These are phyloP conservation scores for Antechinus flavipes DNA, from an alignment of 2,113 vertebrate genomes.

Conservation along the genomic window DNA sequence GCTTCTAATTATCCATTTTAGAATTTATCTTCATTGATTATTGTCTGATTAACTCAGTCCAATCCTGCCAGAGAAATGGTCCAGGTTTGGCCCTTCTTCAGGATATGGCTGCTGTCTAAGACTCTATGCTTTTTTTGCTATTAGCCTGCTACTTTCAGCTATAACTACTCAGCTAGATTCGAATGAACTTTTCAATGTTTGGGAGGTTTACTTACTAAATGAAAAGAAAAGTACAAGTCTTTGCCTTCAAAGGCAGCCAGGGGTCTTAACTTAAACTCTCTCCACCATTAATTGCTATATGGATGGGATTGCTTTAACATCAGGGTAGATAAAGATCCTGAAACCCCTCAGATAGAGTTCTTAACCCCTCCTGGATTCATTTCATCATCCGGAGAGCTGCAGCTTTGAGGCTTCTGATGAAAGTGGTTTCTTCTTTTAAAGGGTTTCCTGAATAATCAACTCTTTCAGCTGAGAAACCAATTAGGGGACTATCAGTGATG, in stretches of 20 bases:
- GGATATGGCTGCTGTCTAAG: neutral
- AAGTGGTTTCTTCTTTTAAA: neutral
- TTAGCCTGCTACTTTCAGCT: neutral
- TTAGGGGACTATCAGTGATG: neutral
- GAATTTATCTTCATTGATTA: neutral
- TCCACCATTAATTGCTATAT: neutral
- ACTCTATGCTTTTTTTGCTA: neutral
- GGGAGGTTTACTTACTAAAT: neutral
- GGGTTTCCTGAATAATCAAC: no score
- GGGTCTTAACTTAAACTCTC: neutral
- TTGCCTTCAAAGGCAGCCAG: no score
- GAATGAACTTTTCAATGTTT: neutral
- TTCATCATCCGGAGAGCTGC: neutral
- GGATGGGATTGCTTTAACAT: neutral
- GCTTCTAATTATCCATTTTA: neutral
- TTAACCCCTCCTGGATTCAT: neutral
- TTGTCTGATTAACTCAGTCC: neutral
- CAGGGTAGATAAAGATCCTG: neutral
- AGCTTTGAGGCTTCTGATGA: neutral
- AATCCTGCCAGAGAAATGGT: neutral
- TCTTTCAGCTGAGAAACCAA: neutral
- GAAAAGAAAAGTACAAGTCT: neutral
- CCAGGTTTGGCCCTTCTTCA: neutral
- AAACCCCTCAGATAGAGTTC: no score
- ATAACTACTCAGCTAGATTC: no score